Percentiles rank a stretch among this genome's conserved stretches.
phyloP scores from a whole-genome alignment of 2,113 vertebrate genomes.

The Lontra canadensis region DNA sequence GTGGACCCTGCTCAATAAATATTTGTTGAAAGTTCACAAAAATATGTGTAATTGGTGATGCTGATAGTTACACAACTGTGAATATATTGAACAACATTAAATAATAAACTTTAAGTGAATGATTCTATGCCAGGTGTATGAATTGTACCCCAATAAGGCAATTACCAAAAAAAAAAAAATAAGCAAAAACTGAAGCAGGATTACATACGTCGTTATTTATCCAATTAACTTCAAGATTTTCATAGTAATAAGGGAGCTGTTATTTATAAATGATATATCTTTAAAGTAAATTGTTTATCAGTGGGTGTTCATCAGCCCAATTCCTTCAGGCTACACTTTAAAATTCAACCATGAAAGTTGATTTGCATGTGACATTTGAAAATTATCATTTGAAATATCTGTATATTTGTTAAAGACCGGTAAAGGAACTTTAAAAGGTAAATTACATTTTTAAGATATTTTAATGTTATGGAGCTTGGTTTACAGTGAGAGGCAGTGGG shows the following conservation, averaged over 20 bases:
- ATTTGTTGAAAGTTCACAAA: background rate
- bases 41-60: background rate
- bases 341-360: background rate
- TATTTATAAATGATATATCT: background rate
- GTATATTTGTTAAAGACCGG: constrained; percentile 17
- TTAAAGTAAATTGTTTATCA: background rate
- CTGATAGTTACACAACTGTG: background rate
- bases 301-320: background rate
- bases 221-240: background rate
- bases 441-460: constrained; percentile 33
- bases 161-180: background rate
- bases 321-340: background rate
- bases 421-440: constrained; percentile 46
- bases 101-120: background rate
- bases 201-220: background rate
- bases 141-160: background rate
- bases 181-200: background rate
- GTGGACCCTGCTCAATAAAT: background rate
- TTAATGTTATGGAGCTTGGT: background rate
- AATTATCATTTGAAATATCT: constrained; percentile 39
- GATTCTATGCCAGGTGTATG: background rate
- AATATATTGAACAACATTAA: background rate
- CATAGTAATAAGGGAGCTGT: background rate
- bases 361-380: constrained; percentile 46
- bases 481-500: background rate